Evolutionary conservation across 2,888 invertebrate species (phyloP).

Genomic region (Heliconius ethilla): DNA sequence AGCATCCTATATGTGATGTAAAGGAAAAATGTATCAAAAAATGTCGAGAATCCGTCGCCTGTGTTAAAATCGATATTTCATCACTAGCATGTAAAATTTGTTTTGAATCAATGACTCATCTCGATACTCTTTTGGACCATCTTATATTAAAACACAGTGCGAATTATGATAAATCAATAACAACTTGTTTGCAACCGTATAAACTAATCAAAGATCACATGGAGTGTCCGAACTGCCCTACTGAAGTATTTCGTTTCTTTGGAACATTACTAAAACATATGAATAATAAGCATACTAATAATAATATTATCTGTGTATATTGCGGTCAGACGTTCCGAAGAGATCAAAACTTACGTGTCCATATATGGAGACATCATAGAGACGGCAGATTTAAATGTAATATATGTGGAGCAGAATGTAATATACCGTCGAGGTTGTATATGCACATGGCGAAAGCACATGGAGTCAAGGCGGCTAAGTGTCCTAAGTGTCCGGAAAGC

Average conservation of each 20-base stretch:
- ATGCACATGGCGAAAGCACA: conserved; percentile 77
- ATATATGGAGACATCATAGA: conserved; percentile 74
- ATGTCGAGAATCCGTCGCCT: conserved; percentile 72
- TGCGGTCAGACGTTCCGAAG: conserved; percentile 73
- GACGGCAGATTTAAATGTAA: conserved; percentile 72
- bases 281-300: conserved; percentile 73
- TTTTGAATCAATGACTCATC: conserved; percentile 64
- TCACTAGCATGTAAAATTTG: conserved; percentile 72
- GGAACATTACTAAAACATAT: conserved; percentile 74
- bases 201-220: conserved; percentile 70
- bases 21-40: conserved; percentile 73
- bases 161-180: conserved; percentile 71
- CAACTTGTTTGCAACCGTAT: conserved; percentile 72
- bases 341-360: conserved; percentile 73
- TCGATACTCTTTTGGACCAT: conserved; percentile 69
- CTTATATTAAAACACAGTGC: conserved; percentile 69
- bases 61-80: conserved; percentile 74
- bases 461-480: conserved; percentile 74
- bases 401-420: conserved; percentile 70
- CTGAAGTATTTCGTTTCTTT: conserved; percentile 71
- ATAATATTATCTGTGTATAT: conserved; percentile 75
- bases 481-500: conserved; percentile 68
- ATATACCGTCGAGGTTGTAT: conserved; percentile 73
- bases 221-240: conserved; percentile 70
- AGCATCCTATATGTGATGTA: conserved; percentile 70